These are phyloP conservation scores for Sciurus niger DNA, from an alignment of 2,113 vertebrate genomes.

Conservation along the genomic window DNA sequence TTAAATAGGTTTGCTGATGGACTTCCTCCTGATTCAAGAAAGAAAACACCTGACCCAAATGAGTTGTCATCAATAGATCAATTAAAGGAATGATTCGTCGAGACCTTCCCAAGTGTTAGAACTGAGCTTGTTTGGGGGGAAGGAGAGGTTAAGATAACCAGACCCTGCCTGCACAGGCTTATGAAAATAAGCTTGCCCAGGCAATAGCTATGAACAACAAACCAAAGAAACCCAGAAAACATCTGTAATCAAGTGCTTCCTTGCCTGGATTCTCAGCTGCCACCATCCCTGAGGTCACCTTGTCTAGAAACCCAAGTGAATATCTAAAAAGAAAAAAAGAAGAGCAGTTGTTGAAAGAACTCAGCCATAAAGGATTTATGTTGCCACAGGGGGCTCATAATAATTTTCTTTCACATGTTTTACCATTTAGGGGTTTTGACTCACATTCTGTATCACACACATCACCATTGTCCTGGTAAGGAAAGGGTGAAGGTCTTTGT, in stretches of 20 bases:
- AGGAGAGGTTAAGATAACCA: not conserved
- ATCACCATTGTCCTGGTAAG: not conserved
- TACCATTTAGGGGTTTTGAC: constrained; percentile 18
- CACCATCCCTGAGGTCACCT: not conserved
- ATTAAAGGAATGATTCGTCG: not conserved
- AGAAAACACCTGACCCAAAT: constrained; percentile 42
- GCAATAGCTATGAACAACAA: not conserved
- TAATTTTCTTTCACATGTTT: not conserved
- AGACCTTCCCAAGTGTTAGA: not conserved
- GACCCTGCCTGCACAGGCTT: not conserved
- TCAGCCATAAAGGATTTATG: not conserved
- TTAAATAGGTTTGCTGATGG: constrained; percentile 24
- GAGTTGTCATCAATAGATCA: constrained; percentile 11
- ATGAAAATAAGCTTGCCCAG: not conserved
- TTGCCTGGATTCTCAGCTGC: not conserved
- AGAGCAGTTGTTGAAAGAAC: not conserved
- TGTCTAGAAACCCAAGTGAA: not conserved
- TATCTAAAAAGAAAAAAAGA: not conserved
- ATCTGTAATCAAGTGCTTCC: not conserved
- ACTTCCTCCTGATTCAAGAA: constrained; percentile 48
- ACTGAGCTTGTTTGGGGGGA: not conserved
- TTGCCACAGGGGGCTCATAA: not conserved
- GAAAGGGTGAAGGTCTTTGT: not conserved
- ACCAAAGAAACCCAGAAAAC: not conserved
- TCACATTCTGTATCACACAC: not conserved